phyloP scores from a whole-genome alignment of 1,140 invertebrate genomes.

The Drosophila pseudoobscura region DNA sequence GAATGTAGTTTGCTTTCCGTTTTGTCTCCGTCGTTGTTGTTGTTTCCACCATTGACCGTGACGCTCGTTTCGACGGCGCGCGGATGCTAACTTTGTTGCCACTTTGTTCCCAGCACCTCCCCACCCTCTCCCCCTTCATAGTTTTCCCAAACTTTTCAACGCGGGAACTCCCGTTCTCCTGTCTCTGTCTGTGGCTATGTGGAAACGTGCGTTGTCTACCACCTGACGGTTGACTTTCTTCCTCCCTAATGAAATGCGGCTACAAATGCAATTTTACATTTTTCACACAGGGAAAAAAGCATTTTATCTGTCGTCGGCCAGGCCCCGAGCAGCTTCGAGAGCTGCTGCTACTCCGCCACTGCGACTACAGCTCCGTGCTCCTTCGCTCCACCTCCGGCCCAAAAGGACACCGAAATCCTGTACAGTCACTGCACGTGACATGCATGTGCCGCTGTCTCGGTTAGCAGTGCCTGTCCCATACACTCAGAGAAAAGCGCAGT shows the following conservation, averaged over 20 bases:
- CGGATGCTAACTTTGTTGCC: slow-evolving; percentile 56
- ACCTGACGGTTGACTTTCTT: slow-evolving; percentile 79
- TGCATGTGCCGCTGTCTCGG: slow-evolving; percentile 22
- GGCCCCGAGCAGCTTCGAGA: slow-evolving; percentile 43
- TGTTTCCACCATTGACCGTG: slow-evolving; percentile 69
- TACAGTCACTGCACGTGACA: slow-evolving; percentile 55
- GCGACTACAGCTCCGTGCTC: not conserved
- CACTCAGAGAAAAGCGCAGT: too few species aligned
- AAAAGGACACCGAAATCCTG: slow-evolving; percentile 14
- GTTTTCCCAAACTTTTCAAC: slow-evolving; percentile 1
- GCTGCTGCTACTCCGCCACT: slow-evolving; percentile 15
- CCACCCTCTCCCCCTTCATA: not conserved
- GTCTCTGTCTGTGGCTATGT: not conserved
- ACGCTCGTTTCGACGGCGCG: slow-evolving; percentile 59
- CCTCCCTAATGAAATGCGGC: slow-evolving; percentile 79
- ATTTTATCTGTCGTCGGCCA: slow-evolving; percentile 77
- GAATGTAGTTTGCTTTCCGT: slow-evolving; percentile 34
- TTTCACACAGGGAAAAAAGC: slow-evolving; percentile 62
- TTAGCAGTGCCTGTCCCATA: not conserved
- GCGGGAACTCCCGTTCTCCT: too few species aligned
- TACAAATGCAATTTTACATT: slow-evolving; percentile 81
- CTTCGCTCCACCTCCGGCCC: not conserved
- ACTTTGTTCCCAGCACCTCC: slow-evolving; percentile 15
- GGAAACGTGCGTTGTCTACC: slow-evolving; percentile 50
- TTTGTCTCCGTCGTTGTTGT: slow-evolving; percentile 14